Conservation (phyloP, 2,113 vertebrate genomes). For the Lophura nycthemera region DNA sequence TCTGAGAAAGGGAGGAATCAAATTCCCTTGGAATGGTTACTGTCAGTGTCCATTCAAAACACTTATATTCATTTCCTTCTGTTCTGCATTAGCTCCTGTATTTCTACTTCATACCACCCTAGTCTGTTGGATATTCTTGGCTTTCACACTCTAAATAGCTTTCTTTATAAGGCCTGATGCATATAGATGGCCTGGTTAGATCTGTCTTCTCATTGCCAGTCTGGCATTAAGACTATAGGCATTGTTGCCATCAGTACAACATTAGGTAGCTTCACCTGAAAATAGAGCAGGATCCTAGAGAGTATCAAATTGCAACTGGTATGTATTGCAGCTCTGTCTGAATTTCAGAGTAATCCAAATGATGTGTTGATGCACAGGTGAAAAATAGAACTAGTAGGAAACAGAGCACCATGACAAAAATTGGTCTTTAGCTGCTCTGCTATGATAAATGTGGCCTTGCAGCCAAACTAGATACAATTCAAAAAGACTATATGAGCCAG, state of each 20-base stretch:
- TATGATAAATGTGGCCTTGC: slow-evolving; percentile 17
- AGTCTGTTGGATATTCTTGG: background rate
- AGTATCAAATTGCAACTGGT: background rate
- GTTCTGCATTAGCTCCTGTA: background rate
- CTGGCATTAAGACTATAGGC: background rate
- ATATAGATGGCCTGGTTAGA: background rate
- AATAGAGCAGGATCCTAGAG: background rate
- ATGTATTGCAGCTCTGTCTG: background rate
- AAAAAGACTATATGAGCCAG: slow-evolving; percentile 18
- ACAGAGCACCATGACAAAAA: background rate
- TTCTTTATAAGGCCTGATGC: background rate
- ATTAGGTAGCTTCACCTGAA: background rate
- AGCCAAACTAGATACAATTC: slow-evolving; percentile 30
- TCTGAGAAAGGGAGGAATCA: background rate
- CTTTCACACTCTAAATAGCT: background rate
- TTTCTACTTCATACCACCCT: background rate
- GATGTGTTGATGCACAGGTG: background rate
- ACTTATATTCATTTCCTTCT: background rate
- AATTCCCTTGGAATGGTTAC: accelerated
- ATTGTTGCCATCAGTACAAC: background rate
- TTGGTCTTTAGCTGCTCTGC: background rate
- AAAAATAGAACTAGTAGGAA: background rate
- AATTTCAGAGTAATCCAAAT: background rate
- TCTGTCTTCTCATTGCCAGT: background rate
- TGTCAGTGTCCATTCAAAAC: background rate